Evolutionary conservation across 2,888 invertebrate species (phyloP).

Genomic region (Bruchidius siliquastri): DNA sequence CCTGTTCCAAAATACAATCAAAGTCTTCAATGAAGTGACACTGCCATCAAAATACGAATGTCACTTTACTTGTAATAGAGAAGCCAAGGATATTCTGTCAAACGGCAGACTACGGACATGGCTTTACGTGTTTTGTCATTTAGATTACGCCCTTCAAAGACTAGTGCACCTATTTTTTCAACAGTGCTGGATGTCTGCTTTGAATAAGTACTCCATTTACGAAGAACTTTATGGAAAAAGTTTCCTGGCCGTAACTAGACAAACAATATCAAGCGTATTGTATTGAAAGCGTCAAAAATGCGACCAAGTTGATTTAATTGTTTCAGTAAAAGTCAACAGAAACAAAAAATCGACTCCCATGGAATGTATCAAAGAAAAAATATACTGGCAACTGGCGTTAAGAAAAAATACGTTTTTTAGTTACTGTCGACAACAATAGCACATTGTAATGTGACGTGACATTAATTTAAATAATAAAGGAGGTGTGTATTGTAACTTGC

Average conservation of each 20-base stretch:
- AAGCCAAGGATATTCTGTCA: too few species aligned
- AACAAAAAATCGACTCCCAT: constrained; percentile 1
- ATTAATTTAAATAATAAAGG: constrained; percentile 20
- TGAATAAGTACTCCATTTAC: too few species aligned
- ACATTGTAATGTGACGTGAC: constrained; percentile 20
- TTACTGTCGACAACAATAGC: constrained; percentile 15
- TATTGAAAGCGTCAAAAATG: not conserved
- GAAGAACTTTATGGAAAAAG: not conserved
- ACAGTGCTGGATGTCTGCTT: too few species aligned
- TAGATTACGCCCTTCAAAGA: too few species aligned
- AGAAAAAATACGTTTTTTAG: constrained; percentile 8
- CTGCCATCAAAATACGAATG: too few species aligned
- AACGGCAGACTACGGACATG: too few species aligned
- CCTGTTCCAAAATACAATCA: too few species aligned
- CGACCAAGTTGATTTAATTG: not conserved
- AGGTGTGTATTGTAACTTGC: constrained; percentile 18
- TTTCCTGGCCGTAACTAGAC: not conserved
- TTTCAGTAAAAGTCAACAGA: constrained; percentile 2
- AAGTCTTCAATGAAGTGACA: too few species aligned
- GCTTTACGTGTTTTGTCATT: too few species aligned
- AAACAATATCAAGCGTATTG: not conserved
- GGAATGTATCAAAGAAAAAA: not conserved
- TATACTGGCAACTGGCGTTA: not conserved
- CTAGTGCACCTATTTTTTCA: too few species aligned
- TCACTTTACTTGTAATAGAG: too few species aligned